Percentiles rank a stretch among this genome's conserved stretches.
Conservation (phyloP, 2,797 vertebrate species). For the Gallinago solitaria region DNA sequence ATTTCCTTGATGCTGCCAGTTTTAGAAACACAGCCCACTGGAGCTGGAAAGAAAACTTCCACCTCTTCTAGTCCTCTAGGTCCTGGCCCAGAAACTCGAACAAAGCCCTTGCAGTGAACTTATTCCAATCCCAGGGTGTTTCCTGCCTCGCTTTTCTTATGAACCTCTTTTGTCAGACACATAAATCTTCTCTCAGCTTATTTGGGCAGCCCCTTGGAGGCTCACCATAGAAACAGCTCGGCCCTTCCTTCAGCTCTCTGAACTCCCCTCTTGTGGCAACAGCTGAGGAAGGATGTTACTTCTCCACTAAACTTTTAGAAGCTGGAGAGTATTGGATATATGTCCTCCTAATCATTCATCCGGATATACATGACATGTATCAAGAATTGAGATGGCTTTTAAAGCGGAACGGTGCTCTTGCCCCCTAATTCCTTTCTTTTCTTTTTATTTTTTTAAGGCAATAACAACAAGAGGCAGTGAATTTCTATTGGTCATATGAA, state of each 20-base stretch:
- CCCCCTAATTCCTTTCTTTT: rapidly evolving
- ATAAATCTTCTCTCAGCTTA: conserved; percentile 42
- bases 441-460: rapidly evolving
- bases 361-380: background rate
- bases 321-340: background rate
- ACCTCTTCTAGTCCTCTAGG: background rate
- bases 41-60: background rate
- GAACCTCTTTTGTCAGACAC: background rate
- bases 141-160: background rate
- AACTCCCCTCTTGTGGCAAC: background rate
- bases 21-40: background rate
- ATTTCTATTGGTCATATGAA: background rate
- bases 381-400: background rate
- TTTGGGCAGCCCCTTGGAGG: conserved; percentile 7
- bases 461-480: background rate
- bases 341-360: background rate
- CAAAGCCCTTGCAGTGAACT: background rate
- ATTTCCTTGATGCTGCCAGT: background rate
- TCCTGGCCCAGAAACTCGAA: conserved; percentile 10
- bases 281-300: background rate
- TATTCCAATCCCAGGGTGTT: background rate
- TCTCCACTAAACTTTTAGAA: background rate
- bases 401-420: background rate
- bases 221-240: background rate
- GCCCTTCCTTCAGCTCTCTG: conserved; percentile 11